Evolutionary conservation across 2,888 invertebrate genomes (phyloP), one percentile per base, ranked within the genome.

Genomic region (Tachina grossa): DNA sequence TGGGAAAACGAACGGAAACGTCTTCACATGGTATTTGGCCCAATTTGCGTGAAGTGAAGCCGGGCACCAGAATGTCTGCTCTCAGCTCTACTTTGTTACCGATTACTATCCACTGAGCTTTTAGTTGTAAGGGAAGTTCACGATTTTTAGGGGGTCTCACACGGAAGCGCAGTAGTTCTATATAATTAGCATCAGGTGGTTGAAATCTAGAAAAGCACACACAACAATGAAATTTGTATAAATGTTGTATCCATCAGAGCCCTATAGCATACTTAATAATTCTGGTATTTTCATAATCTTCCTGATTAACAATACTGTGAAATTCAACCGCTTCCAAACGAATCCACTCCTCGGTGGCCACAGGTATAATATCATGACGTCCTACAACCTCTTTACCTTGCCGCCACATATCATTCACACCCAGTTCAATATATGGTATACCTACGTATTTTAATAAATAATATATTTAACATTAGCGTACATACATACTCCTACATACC

Each of bases 321-420:
- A 99, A 98, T 93, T 99, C 98, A 0, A 97, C 95, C 68, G 96
- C 95, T 93, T 99, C 99, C 76, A 99, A 95, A 55, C 98, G 95
- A 91, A 99, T 99, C 99, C 99, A 99, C 93, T 99, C 98, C 93
- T 99, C 99, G 0, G 99, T 99, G 85, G 97, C 97, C 19, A 98
- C 98, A 31, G 99, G 99, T 92, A 99, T 98, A 92, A 99, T 99
- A 93, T 99, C 99, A 93, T 99, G 98, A 5, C 99, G 94, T 0
- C 99, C 98, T 1, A 99, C 99, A 74, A 99, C 98, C 94, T 99
- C 99, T 93, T 96, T 97, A n/a, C 99, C 99, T 93, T 98, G 98
- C n/a, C 99, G 94, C 93, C 97, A 95, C 94, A 98, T 95, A 93
- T 99, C 99, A 93, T 99, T 99, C 80, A 99, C 95, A 5, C 99